Conservation (phyloP, 2,113 vertebrate genomes). For the Larimichthys polyactis region DNA sequence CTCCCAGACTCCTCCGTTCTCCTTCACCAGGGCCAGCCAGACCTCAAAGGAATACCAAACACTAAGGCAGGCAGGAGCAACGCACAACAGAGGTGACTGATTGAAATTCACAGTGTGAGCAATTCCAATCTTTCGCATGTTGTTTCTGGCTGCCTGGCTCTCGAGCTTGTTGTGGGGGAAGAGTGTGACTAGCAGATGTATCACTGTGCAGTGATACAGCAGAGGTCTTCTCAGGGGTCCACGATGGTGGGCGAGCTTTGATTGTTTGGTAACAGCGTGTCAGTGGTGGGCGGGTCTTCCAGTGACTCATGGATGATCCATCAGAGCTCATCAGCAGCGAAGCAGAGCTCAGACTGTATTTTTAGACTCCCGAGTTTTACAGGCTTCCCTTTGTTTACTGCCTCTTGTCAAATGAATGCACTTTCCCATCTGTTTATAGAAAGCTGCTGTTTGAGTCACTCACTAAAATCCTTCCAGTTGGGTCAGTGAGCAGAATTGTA, state of each 20-base stretch:
- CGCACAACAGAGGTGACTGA: constrained; percentile 64
- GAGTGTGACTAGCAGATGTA: constrained; percentile 66
- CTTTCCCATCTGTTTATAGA: neutral
- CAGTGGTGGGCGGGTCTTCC: constrained; percentile 48
- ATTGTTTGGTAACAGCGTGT: constrained; percentile 62
- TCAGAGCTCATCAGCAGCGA: constrained; percentile 37
- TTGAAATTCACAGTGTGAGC: constrained; percentile 70
- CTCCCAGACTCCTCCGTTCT: constrained; percentile 40
- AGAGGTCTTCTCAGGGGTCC: constrained; percentile 59
- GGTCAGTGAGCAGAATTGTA: neutral
- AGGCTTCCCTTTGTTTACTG: constrained; percentile 29
- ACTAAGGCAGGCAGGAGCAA: constrained; percentile 22
- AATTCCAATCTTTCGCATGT: constrained; percentile 63
- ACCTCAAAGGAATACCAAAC: constrained; percentile 56
- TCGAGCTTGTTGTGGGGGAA: constrained; percentile 50
- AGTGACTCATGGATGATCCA: constrained; percentile 65
- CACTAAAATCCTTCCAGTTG: neutral
- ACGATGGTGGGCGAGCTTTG: constrained; percentile 59
- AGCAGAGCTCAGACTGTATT: constrained; percentile 36
- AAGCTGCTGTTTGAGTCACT: neutral
- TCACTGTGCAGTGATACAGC: constrained; percentile 39
- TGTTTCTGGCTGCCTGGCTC: constrained; percentile 49
- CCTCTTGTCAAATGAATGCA: neutral
- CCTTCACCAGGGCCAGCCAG: constrained; percentile 26
- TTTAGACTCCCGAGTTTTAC: constrained; percentile 42